Conservation (phyloP, 2,888 invertebrate species). For the Pogonocherus hispidulus region DNA sequence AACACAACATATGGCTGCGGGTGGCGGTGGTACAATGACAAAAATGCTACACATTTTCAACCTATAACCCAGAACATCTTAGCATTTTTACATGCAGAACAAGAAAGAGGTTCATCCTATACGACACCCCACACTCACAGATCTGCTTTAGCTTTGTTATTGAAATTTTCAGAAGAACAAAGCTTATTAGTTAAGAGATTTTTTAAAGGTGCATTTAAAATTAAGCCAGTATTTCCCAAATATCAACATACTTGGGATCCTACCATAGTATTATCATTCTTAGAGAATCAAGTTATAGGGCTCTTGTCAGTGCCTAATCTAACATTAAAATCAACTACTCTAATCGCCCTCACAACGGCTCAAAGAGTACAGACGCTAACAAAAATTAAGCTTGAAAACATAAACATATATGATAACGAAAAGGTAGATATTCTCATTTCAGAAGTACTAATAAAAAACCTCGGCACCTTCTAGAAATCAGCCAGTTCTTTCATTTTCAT, state of each 20-base stretch:
- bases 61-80: not conserved
- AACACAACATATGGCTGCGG: not conserved
- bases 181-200: not conserved
- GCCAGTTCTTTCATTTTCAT: not conserved
- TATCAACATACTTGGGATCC: not conserved
- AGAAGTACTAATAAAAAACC: not conserved
- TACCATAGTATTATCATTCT: not conserved
- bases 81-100: not conserved
- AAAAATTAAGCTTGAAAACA: not conserved
- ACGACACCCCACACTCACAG: not conserved
- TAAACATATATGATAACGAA: not conserved
- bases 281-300: not conserved
- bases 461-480: not conserved
- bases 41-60: not conserved
- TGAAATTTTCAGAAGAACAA: not conserved
- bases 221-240: not conserved
- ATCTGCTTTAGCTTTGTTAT: not conserved
- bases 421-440: not conserved
- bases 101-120: not conserved
- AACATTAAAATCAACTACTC: not conserved
- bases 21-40: not conserved
- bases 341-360: not conserved
- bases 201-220: not conserved
- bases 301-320: not conserved
- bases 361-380: not conserved